Evolutionary conservation across 1,140 invertebrate species (phyloP), one percentile per base, ranked within the genome.

Genomic region (Panagrolaimus sp.): DNA sequence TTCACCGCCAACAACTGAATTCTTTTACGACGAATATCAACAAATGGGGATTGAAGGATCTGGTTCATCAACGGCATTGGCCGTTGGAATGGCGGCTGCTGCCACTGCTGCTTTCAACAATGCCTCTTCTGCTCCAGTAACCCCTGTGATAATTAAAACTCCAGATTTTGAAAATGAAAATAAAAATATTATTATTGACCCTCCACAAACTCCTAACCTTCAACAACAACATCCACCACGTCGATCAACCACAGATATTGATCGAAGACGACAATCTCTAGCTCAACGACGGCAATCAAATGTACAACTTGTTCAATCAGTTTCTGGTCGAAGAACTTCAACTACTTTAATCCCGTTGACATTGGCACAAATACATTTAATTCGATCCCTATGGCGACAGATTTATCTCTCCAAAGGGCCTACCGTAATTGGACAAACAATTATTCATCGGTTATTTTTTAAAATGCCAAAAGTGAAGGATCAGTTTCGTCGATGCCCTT

Each of bases 261-360:
- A 75, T 11, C 64, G 65, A 14, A 42, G 72, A 38, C 51, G 70
- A 5, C 61, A 77, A 63, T 71, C 75, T 7, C 46, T 75, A 69
- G 77, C 77, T 46, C 68, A 72, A 48, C 46, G 79, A n/a, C 43
- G 80, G 31, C 80, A 82, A 51, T 81, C 78, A 53, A 82, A 75
- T 72, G 47, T 79, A 61, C 48, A 79, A 73, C 61, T 76, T 7
- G 74, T 73, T 1, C 77, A 78, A 65, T 67, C 70, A 5, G 79
- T 75, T 38, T 69, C 66, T 46, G 78, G 79, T 9, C 68, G 79
- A 16, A 73, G 79, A 48, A 71, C 74, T 23, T 83, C 79, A 13
- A 81, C 80, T 11, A 81, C 79, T 8, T 43, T 81, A 20, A 78
- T 82, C 48, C 80, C 80, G 8, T 63, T 82, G 13, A 83, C 81